Percentiles rank a stretch among this genome's conserved stretches.
Evolutionary conservation across 2,113 vertebrate species (phyloP).

Genomic region (Prolemur simus): DNA sequence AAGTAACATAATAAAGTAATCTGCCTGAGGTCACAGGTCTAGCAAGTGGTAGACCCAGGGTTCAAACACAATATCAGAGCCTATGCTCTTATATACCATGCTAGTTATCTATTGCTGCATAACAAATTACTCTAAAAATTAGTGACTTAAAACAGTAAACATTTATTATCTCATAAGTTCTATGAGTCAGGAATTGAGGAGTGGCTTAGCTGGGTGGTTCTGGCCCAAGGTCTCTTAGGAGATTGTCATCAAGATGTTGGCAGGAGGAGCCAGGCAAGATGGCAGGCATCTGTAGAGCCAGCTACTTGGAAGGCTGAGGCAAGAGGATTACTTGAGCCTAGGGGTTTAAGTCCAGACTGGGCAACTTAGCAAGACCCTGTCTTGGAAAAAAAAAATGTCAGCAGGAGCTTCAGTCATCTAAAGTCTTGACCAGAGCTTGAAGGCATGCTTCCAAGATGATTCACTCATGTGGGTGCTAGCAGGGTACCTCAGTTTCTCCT

Average conservation of each 20-base stretch:
- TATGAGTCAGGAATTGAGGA: not conserved
- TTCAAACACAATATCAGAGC: not conserved
- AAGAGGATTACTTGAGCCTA: not conserved
- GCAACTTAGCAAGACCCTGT: not conserved
- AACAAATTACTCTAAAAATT: not conserved
- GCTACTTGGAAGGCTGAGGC: not conserved
- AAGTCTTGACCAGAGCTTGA: not conserved
- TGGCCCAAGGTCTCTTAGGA: not conserved
- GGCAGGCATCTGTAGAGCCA: not conserved
- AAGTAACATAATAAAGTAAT: not conserved
- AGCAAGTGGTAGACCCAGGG: not conserved
- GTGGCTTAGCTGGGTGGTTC: not conserved
- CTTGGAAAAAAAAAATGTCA: not conserved
- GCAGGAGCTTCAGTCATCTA: not conserved
- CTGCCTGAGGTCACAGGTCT: not conserved
- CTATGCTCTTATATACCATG: not conserved
- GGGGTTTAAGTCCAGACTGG: not conserved
- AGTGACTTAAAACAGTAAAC: not conserved
- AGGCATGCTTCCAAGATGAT: not conserved
- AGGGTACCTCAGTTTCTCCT: not conserved
- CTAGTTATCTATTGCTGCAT: not conserved
- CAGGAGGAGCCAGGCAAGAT: not conserved
- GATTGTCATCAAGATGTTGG: not conserved
- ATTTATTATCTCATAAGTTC: not conserved
- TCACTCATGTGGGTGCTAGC: accelerated